Percentiles rank a stretch among this genome's conserved stretches.
Conservation (phyloP, 1,140 invertebrate genomes). For the Oncopodura yosiiana region DNA sequence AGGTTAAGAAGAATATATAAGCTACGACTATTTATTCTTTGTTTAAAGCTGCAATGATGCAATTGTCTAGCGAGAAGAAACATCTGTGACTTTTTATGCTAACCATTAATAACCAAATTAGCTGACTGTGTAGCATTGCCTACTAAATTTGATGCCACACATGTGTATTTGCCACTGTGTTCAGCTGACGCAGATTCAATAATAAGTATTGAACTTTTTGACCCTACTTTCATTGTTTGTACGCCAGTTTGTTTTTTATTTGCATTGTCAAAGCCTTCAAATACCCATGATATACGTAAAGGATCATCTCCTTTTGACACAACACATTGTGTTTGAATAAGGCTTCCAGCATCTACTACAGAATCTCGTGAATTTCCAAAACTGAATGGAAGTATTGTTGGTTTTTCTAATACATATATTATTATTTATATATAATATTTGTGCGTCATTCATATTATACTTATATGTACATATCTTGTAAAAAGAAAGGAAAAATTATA, state of each 20-base stretch:
- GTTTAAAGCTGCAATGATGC: neutral
- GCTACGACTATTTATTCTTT: neutral
- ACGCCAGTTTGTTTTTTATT: too few relatives aligned
- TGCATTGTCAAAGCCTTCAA: too few relatives aligned
- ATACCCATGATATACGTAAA: conserved; percentile 51
- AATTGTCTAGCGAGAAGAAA: neutral
- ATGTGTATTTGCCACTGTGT: conserved; percentile 43
- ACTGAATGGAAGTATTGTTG: neutral
- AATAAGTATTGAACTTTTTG: too few relatives aligned
- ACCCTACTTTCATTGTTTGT: too few relatives aligned
- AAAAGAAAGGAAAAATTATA: conserved; percentile 19
- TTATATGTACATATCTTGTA: neutral
- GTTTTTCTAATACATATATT: neutral
- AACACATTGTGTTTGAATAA: conserved; percentile 53
- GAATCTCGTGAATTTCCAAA: neutral
- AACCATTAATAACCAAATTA: neutral
- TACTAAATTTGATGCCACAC: conserved; percentile 42
- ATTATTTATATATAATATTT: conserved; percentile 16
- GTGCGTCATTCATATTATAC: neutral
- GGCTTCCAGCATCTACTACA: conserved; percentile 48
- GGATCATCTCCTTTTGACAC: conserved; percentile 53
- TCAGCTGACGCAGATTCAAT: conserved; percentile 38
- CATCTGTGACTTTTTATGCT: neutral
- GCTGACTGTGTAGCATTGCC: conserved; percentile 33
- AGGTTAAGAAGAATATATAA: neutral